Evolutionary conservation across 2,888 invertebrate species (phyloP), one percentile per base, ranked within the genome.

Genomic region (Prostheceraeus crozeri): DNA sequence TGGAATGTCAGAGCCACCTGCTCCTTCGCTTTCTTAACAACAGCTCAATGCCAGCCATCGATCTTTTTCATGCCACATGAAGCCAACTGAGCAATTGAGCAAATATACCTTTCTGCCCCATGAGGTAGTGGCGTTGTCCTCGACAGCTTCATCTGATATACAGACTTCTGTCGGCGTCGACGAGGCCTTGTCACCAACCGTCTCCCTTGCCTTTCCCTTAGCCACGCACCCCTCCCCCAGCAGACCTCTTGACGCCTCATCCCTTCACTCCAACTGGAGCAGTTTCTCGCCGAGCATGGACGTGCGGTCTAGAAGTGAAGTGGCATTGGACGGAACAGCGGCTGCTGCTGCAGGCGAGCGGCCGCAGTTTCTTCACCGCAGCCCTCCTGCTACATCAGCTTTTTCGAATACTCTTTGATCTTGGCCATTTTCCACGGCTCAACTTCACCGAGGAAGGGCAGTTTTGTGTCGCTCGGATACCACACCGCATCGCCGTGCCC

Each of bases 381-480:
- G 60, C 59, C 70, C 69, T 56, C 68, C 68, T n/a, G 35, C 55
- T 0, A 33, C 4, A 11, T 88, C 87, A 31, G 90, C 90, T 77
- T 91, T 93, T 54, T 94, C 91, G 67, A 85, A 70, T 83, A 87
- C 73, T 96, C 96, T 75, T 89, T 89, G 48, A 96, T 77, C 76
- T 93, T 96, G 46, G 84, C 82, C 82, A 91, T 85, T 77, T 94
- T 96, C 28, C 91, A 77, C 36, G 83, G 82, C 72, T 98, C 96
- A 0, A 96, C 76, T 72, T 94, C 94, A 1, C 83, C 83, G 21
- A 94, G 81, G 72, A 89, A 87, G 0, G 89, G 86, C 46, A 82
- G n/a, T 81, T 60, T 96, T 84, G 35, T 76, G 90, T 91, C 71
- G 94, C 91, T 96, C 94, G 1, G 93, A 87, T 10, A 94, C 86